A percentile compares a stretch with the other conserved stretches of the same genome.
Conservation (phyloP, 2,113 vertebrate species). For the Abramis brama region DNA sequence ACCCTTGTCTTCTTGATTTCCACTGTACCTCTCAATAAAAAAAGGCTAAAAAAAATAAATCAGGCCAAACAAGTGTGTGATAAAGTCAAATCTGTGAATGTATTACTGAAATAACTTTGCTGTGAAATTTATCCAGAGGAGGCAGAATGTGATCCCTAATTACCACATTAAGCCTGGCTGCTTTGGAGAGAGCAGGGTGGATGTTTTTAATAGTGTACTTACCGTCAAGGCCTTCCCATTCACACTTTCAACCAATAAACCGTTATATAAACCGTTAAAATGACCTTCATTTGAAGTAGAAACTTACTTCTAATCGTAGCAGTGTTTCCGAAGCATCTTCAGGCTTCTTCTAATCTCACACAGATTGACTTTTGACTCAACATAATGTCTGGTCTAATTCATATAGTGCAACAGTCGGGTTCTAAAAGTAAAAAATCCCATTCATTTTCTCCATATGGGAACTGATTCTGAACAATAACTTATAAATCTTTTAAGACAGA, state of each 20-base stretch:
- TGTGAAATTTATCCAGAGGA: conserved; percentile 12
- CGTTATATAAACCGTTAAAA: neutral
- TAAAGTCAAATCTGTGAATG: neutral
- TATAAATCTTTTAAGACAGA: neutral
- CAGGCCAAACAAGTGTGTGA: neutral
- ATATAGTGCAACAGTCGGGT: neutral
- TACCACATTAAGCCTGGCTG: conserved; percentile 11
- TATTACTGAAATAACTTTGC: conserved; percentile 1
- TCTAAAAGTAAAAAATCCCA: neutral
- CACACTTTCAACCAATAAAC: neutral
- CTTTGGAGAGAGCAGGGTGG: neutral
- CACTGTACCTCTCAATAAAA: neutral
- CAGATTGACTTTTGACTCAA: neutral
- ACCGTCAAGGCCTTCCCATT: conserved; percentile 2
- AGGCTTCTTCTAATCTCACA: neutral
- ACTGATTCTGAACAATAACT: neutral
- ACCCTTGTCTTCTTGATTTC: neutral
- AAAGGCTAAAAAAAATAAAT: neutral
- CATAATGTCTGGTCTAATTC: neutral
- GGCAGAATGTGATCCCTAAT: conserved; percentile 6
- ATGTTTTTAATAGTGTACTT: neutral
- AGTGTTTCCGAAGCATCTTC: neutral
- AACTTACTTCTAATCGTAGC: neutral
- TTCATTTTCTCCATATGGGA: neutral
- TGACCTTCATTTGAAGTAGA: neutral